Conservation (phyloP, 2,888 invertebrate genomes). For the Plebejus anna region DNA sequence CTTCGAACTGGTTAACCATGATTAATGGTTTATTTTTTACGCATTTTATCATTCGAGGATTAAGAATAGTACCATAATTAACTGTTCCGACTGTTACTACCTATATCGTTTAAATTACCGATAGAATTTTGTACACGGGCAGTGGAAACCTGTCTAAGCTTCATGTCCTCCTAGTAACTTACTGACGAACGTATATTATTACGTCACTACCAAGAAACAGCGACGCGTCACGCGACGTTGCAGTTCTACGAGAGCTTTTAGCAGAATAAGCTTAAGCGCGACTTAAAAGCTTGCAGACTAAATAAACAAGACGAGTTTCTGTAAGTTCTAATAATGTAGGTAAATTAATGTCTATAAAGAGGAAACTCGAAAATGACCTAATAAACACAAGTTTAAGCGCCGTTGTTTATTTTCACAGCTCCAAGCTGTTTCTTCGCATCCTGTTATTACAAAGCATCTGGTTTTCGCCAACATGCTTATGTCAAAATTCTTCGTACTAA, state of each 20-base stretch:
- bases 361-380: conserved; percentile 14
- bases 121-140: neutral
- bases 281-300: neutral
- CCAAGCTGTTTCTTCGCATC: conserved; percentile 2
- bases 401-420: conserved; percentile 20
- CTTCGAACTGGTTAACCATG: conserved; percentile 63
- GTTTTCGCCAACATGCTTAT: conserved; percentile 21
- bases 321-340: neutral
- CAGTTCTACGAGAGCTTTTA: neutral
- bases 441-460: conserved; percentile 23
- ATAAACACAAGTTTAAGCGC: conserved; percentile 14
- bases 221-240: neutral
- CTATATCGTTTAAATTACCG: neutral
- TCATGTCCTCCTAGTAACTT: conserved; percentile 53
- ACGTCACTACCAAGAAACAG: conserved; percentile 47
- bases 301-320: neutral
- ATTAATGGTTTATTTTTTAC: conserved; percentile 59
- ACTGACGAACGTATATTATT: conserved; percentile 48
- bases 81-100: conserved; percentile 32
- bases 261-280: neutral
- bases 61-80: conserved; percentile 56
- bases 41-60: conserved; percentile 44
- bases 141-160: conserved; percentile 27
- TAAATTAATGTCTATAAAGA: neutral
- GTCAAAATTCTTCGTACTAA: neutral